phyloP scores from a whole-genome alignment of 2,113 vertebrate genomes.

The Lasiurus cinereus region DNA sequence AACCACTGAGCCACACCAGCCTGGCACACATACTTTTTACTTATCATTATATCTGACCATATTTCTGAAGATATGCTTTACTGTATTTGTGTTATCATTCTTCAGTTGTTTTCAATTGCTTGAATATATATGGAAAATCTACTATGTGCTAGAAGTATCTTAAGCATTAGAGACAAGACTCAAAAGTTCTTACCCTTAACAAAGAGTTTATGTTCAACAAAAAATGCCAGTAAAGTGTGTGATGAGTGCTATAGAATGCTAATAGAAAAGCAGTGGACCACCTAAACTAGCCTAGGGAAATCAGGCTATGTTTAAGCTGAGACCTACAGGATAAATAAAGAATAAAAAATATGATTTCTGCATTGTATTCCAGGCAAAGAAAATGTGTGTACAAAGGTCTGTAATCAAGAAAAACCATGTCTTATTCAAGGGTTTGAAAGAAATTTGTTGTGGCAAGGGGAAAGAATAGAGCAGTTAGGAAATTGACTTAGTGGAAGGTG shows the following conservation, averaged over 20 bases:
- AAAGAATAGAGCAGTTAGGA: neutral
- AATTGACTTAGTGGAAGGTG: neutral
- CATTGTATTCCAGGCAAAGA: neutral
- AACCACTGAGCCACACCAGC: too few relatives aligned
- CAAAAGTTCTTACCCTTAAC: neutral
- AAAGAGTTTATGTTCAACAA: neutral
- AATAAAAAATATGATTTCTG: neutral
- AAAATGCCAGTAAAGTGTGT: accelerated
- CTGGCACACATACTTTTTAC: neutral
- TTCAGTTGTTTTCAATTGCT: neutral
- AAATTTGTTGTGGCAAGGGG: neutral
- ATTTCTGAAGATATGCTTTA: neutral
- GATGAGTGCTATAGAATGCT: neutral
- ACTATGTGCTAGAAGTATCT: neutral
- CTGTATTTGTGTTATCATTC: neutral
- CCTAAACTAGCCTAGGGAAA: neutral
- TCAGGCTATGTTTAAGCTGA: neutral
- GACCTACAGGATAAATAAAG: neutral
- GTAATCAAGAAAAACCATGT: neutral
- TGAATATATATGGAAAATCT: neutral
- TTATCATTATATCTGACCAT: neutral
- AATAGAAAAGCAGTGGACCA: neutral
- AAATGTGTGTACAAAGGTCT: neutral
- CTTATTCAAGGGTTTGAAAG: neutral
- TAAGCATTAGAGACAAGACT: neutral